Conservation (phyloP, 2,113 vertebrate species). For the Ifrita kowaldi region DNA sequence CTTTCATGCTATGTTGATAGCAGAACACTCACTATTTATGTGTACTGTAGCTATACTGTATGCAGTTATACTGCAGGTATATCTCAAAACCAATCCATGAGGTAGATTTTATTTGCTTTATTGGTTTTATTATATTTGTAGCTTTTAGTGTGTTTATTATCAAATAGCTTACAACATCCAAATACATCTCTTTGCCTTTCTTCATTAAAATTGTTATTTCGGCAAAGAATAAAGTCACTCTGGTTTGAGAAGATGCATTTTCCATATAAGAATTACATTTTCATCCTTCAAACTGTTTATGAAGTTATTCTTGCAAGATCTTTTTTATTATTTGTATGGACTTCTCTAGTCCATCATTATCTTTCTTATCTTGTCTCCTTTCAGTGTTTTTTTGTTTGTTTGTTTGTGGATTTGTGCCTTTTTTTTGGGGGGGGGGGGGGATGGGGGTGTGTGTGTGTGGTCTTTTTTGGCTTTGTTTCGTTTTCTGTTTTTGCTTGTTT, state of each 20-base stretch:
- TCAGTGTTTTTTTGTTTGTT: not conserved
- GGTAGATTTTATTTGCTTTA: not conserved
- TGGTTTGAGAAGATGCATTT: not conserved
- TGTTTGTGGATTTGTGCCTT: not conserved
- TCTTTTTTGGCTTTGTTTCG: not conserved
- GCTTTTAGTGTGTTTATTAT: not conserved
- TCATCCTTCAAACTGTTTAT: not conserved
- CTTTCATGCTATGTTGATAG: not conserved
- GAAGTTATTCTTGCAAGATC: not conserved
- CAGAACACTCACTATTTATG: not conserved
- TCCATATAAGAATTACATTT: not conserved
- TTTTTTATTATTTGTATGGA: not conserved
- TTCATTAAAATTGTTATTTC: not conserved
- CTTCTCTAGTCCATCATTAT: not conserved
- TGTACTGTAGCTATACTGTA: not conserved
- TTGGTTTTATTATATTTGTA: not conserved
- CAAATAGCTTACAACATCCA: not conserved
- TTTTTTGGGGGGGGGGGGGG: not conserved
- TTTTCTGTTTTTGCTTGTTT: accelerated
- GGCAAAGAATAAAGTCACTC: not conserved
- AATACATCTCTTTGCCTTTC: not conserved
- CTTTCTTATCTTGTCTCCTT: not conserved
- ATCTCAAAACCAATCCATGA: not conserved
- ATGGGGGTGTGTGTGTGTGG: no score
- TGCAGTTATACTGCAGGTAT: not conserved